Evolutionary conservation across 2,113 vertebrate species (phyloP).

Genomic region (Clinocottus analis): DNA sequence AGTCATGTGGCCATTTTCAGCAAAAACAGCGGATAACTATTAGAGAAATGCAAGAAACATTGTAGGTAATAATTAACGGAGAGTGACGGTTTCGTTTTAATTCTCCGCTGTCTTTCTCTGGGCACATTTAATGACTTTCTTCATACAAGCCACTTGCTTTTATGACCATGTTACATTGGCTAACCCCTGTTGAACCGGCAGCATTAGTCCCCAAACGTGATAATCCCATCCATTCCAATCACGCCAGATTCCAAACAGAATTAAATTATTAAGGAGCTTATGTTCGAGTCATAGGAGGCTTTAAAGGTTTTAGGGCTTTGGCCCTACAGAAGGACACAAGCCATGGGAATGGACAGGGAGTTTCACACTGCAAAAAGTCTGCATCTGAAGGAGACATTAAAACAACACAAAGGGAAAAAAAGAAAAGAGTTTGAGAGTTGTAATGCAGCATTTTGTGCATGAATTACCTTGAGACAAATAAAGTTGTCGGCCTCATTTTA

Average conservation of each 20-base stretch:
- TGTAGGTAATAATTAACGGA: neutral
- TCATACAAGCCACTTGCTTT: constrained; percentile 39
- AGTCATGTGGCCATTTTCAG: neutral
- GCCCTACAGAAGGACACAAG: constrained; percentile 35
- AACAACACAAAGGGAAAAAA: neutral
- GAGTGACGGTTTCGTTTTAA: constrained; percentile 20
- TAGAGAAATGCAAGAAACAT: neutral
- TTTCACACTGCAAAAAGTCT: constrained; percentile 46
- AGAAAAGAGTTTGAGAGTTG: neutral
- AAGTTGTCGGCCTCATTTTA: neutral
- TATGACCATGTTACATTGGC: constrained; percentile 49
- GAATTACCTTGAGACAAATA: constrained; percentile 10
- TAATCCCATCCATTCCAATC: constrained; percentile 78
- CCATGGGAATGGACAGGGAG: constrained; percentile 61
- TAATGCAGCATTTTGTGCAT: neutral
- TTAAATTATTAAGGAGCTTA: constrained; percentile 88
- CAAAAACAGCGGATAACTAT: neutral
- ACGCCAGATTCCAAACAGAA: constrained; percentile 88
- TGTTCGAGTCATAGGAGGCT: constrained; percentile 70
- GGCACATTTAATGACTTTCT: constrained; percentile 49
- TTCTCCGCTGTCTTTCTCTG: neutral
- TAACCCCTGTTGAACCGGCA: constrained; percentile 64
- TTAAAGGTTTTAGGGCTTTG: constrained; percentile 73
- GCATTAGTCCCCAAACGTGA: constrained; percentile 66
- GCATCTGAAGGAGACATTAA: neutral